These are phyloP conservation scores for Pygoscelis adeliae DNA, from an alignment of 2,113 vertebrate genomes.

Conservation along the genomic window DNA sequence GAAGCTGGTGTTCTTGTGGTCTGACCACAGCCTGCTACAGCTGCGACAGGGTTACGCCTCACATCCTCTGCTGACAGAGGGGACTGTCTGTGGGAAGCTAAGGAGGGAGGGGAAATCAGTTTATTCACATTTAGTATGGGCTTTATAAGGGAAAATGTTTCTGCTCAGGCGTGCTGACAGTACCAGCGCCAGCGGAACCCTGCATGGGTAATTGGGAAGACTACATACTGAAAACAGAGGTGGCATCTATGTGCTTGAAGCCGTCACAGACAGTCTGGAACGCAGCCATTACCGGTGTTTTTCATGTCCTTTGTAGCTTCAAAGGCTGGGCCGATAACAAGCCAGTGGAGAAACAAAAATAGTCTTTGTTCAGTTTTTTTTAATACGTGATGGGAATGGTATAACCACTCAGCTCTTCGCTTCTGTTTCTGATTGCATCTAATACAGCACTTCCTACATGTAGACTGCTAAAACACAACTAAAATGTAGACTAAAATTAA, in stretches of 20 bases:
- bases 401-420: not conserved
- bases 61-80: not conserved
- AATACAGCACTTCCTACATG: not conserved
- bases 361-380: not conserved
- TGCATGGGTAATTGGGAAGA: too few relatives aligned
- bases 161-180: fast-evolving
- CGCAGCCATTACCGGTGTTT: fast-evolving
- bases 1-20: not conserved
- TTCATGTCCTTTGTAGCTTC: not conserved
- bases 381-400: fast-evolving
- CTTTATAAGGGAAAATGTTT: fast-evolving
- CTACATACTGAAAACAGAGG: fast-evolving
- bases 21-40: too few relatives aligned
- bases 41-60: not conserved
- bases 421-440: not conserved
- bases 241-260: fast-evolving
- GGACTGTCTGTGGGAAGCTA: too few relatives aligned
- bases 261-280: too few relatives aligned
- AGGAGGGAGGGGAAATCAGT: too few relatives aligned
- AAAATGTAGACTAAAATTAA: not conserved
- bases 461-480: fast-evolving
- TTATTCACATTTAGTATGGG: fast-evolving
- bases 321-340: too few relatives aligned
- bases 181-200: fast-evolving
- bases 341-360: not conserved